These are phyloP conservation scores for Hydroisotoma schaefferi DNA, from an alignment of 2,888 invertebrate genomes.

Conservation along the genomic window DNA sequence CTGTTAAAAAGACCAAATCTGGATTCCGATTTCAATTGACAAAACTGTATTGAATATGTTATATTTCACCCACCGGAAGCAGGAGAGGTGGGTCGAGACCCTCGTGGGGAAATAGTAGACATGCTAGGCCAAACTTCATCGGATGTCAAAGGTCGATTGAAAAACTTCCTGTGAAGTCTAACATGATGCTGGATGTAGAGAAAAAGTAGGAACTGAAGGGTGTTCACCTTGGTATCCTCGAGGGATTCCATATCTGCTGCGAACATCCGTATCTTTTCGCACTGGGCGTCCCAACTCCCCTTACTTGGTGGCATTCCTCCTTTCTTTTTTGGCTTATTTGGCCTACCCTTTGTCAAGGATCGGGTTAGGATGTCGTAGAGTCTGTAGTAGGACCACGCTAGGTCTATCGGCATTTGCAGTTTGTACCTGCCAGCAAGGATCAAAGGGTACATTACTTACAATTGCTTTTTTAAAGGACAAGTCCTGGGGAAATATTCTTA, in stretches of 20 bases:
- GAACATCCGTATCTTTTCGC: not conserved
- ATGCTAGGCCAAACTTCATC: constrained; percentile 24
- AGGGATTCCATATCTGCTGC: constrained; percentile 8
- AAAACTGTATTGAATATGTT: too few relatives aligned
- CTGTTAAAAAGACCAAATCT: too few relatives aligned
- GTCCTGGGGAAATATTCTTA: too few relatives aligned
- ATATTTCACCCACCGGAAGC: not conserved
- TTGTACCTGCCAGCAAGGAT: too few relatives aligned
- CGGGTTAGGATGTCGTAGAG: constrained; percentile 29
- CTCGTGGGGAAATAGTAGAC: not conserved
- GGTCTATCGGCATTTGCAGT: constrained; percentile 24
- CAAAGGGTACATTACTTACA: too few relatives aligned
- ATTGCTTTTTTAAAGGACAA: too few relatives aligned
- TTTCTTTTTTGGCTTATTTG: too few relatives aligned
- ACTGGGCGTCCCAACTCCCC: constrained; percentile 18
- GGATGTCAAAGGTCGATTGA: not conserved
- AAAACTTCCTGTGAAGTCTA: constrained; percentile 25
- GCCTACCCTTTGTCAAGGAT: too few relatives aligned
- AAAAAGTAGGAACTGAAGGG: constrained; percentile 33
- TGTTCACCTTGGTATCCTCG: constrained; percentile 27
- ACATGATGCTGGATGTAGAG: constrained; percentile 37
- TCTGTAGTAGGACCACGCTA: constrained; percentile 27
- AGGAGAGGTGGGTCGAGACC: not conserved
- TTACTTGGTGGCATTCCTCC: not conserved
- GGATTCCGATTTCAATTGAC: too few relatives aligned